A percentile compares a stretch with the other conserved stretches of the same genome.
Conservation (phyloP, 2,113 vertebrate genomes). For the Thamnophis sirtalis region DNA sequence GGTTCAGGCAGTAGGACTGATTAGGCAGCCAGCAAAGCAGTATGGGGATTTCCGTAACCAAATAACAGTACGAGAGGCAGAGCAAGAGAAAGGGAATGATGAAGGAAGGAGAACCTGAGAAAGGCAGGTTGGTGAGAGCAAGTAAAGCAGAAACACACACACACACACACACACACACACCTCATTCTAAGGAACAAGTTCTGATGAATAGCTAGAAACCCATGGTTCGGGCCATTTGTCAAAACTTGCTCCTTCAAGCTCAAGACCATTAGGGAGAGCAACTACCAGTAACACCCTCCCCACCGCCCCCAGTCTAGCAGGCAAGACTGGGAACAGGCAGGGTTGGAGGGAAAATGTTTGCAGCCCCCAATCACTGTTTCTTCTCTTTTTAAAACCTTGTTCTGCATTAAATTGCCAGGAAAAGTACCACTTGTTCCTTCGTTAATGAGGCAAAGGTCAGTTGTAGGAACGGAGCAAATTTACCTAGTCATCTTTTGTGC, state of each 20-base stretch:
- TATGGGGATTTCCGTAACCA: background rate
- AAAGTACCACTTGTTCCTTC: background rate
- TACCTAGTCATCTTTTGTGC: background rate
- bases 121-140: background rate
- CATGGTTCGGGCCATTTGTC: background rate
- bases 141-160: background rate
- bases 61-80: background rate
- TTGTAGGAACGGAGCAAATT: background rate
- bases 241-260: background rate
- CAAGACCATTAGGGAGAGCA: background rate
- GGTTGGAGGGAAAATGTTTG: background rate
- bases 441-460: background rate
- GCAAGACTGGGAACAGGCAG: background rate
- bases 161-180: no score
- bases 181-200: background rate
- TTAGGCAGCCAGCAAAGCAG: background rate
- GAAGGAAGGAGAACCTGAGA: background rate
- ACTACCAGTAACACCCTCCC: background rate
- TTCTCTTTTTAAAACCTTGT: background rate
- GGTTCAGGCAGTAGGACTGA: background rate
- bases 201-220: background rate
- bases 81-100: background rate
- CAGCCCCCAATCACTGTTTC: background rate
- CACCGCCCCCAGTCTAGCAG: rapidly evolving
- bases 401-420: background rate